Base-by-base conservation (phyloP, 2,888 invertebrate genomes). In the Dicroscelio sp. region DNA sequence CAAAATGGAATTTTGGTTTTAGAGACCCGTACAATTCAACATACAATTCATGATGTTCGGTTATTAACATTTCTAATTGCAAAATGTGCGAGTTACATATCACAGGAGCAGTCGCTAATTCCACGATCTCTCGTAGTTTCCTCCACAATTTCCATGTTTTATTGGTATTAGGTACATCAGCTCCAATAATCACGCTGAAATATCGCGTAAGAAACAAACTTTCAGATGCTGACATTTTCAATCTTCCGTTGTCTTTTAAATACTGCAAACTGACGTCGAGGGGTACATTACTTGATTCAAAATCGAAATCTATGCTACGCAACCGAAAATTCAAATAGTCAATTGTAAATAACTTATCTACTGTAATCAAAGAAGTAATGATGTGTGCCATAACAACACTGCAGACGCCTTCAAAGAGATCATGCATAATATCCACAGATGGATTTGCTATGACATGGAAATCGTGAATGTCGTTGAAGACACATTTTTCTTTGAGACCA, bases 201-300 rank as follows among this genome's bases (percentile, higher is more conserved):
- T 76, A 76, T 35, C 76, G 52, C 12, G 76, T 76, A 20, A 76
- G 55, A 55, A 76, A 76, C 8, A 76, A 55, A 23, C 76, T 55
- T 55, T 76, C 76, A 23, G 78, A 60, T 23, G 78, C 78, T 60
- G 78, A 78, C 78, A 78, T 78, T 58, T 78, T 78, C 20, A 78
- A 60, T 78, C 52, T 78, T 4, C 23, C 27, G 60, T 78, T 58
- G 17, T 58, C 78, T 78, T 78, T 78, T 23, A 78, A 78, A 60
- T 78, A 78, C 35, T 78, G 78, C 38, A 78, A 60, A 78, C 17
- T 35, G 14, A 78, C 33, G 25, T 58, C 6, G 12, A 73, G 27
- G 8, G 52, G 73, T 43, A 69, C 20, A 30, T 83, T 83, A 23
- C 67, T 71, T n/a, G 80, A 80, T 80, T 80, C 80, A 52, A 67